These are phyloP conservation scores for Trachops cirrhosus DNA, from an alignment of 2,797 vertebrate species.

Conservation along the genomic window DNA sequence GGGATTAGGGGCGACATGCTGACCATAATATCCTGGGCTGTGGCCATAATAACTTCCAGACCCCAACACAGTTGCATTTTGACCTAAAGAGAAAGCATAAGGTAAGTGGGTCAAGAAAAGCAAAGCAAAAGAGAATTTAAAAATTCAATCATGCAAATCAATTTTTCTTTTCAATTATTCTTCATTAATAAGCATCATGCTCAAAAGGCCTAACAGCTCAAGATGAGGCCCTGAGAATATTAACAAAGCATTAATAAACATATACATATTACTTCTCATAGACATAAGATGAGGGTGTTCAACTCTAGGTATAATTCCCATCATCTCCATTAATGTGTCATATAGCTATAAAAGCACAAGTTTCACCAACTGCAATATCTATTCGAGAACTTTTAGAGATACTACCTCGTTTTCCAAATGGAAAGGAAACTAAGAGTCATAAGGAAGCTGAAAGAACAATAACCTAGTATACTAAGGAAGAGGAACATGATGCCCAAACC, in stretches of 20 bases:
- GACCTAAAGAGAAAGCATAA: constrained; percentile 87
- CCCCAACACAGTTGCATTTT: constrained; percentile 86
- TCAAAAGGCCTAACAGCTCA: background rate
- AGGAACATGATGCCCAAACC: background rate
- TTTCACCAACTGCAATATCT: background rate
- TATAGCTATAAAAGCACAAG: background rate
- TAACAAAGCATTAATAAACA: background rate
- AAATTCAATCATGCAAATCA: constrained; percentile 39
- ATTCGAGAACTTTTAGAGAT: constrained; percentile 30
- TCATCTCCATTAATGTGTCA: background rate
- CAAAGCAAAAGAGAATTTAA: constrained; percentile 54
- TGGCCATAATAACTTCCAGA: constrained; percentile 86
- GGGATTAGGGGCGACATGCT: constrained; percentile 81
- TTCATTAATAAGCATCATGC: constrained; percentile 30
- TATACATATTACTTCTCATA: background rate
- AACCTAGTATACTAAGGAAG: background rate
- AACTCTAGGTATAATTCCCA: background rate
- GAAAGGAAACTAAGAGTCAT: background rate
- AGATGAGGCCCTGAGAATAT: background rate
- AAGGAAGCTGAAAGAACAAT: background rate
- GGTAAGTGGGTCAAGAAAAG: constrained; percentile 57
- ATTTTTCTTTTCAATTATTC: constrained; percentile 28
- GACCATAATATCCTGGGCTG: constrained; percentile 85
- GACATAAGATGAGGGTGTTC: background rate
- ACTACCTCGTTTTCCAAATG: background rate